These are phyloP conservation scores for Saguinus midas DNA, from an alignment of 2,113 vertebrate species.

Conservation along the genomic window DNA sequence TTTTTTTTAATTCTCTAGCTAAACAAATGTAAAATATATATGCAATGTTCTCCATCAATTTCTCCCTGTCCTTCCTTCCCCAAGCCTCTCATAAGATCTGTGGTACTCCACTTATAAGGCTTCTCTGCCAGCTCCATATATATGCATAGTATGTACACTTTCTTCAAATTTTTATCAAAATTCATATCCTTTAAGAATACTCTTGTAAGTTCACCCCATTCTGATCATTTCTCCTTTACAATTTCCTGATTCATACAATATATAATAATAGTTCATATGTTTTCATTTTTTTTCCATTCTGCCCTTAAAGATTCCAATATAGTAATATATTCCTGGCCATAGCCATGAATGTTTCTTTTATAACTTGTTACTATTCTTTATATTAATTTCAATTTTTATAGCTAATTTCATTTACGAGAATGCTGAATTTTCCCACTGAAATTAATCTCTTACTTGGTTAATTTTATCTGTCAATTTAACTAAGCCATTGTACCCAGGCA, in stretches of 20 bases:
- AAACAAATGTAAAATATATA: not conserved
- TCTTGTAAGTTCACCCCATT: not conserved
- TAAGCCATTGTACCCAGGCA: not conserved
- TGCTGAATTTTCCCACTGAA: not conserved
- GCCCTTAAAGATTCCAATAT: not conserved
- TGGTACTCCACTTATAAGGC: not conserved
- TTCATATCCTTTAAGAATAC: slow-evolving; percentile 10
- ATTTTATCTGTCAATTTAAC: not conserved
- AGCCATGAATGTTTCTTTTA: not conserved
- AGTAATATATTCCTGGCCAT: not conserved
- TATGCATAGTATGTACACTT: not conserved
- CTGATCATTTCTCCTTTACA: not conserved
- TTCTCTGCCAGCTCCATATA: not conserved
- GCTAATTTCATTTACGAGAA: slow-evolving; percentile 12
- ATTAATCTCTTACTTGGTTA: not conserved
- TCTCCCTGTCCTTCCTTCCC: not conserved
- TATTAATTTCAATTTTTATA: slow-evolving; percentile 13
- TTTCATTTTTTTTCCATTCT: not conserved
- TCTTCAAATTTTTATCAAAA: slow-evolving; percentile 7
- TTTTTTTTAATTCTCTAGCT: not conserved
- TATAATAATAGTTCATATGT: not conserved
- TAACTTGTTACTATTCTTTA: not conserved
- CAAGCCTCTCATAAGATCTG: not conserved
- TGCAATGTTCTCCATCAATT: not conserved
- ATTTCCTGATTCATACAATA: not conserved